Evolutionary conservation across 2,113 vertebrate genomes (phyloP), one percentile per base, ranked within the genome.

Genomic region (Eptatretus burgeri): DNA sequence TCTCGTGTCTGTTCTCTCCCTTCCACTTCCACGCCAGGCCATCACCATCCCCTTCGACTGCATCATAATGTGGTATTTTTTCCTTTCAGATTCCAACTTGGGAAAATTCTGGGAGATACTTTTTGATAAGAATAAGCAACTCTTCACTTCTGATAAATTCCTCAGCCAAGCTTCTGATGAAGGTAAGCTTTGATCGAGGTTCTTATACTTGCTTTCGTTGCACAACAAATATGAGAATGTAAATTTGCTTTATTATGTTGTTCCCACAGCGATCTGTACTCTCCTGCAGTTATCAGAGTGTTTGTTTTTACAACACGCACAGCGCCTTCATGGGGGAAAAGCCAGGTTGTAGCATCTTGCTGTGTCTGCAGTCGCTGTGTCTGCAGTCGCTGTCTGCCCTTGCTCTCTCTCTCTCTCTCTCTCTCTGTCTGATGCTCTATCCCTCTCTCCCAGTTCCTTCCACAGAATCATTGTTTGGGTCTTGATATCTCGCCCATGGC

Each of bases 101-200:
- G 74, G 69, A 63, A 73, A 64, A 70, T 89, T 93, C 69, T 98
- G 91, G 91, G 84, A 78, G 68, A 71, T 96, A 66, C 71, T 93
- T 65, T 70, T 91, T 67, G 87, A 96, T 77, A 85, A 98, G 70
- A 96, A 87, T 70, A 94, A 86, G 67, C 81, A 82, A 10, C 70
- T 93, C 11, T 89, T 98, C 72, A 87, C 85, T 49, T 84, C 83
- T 13, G 91, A 96, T 72, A 98, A 94, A 74, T 98, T 96, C 67
- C 74, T 96, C 27, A 79, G 78, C 9, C 76, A 83, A 71, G 78
- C 81, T 5, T 81, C 74, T 5, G 86, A 93, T 56, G 89, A 96
- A 71, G 82, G 91, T 98, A 75, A 77, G 77, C 70, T 65, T 9
- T 19, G 16, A 60, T 10, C 7, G 27, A 41, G 27, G 27, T 41